Conservation (phyloP, 1,140 invertebrate species). For the Lineus longissimus region DNA sequence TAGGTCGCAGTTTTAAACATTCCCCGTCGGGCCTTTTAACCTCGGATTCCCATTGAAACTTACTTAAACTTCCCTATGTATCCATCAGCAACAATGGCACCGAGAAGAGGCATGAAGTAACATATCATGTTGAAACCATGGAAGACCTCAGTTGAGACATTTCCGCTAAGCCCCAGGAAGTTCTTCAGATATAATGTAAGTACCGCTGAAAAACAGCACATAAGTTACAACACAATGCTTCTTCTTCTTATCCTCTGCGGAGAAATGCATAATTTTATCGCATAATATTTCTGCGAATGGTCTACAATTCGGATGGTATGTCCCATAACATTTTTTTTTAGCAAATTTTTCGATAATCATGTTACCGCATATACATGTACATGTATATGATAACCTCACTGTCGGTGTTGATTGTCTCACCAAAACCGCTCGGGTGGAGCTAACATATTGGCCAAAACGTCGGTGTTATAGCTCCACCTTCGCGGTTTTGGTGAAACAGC, state of each 20-base stretch:
- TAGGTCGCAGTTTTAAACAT: no score
- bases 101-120: slow-evolving; percentile 81
- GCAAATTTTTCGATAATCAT: no score
- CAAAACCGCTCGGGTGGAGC: no score
- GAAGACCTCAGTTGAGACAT: slow-evolving; percentile 73
- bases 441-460: no score
- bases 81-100: slow-evolving; percentile 84
- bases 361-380: no score
- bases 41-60: no score
- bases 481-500: no score
- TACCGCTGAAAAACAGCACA: slow-evolving; percentile 64
- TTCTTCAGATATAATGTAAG: slow-evolving; percentile 74
- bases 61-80: slow-evolving; percentile 78
- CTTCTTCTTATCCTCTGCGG: neutral
- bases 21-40: no score
- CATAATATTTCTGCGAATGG: neutral
- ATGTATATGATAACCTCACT: no score
- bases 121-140: slow-evolving; percentile 79
- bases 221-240: neutral
- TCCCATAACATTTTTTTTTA: no score
- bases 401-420: no score
- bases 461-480: no score
- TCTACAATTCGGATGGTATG: neutral
- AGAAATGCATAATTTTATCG: neutral
- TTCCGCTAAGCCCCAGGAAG: slow-evolving; percentile 58